Evolutionary conservation across 2,797 vertebrate species (phyloP).

Genomic region (Garrulus glandarius): DNA sequence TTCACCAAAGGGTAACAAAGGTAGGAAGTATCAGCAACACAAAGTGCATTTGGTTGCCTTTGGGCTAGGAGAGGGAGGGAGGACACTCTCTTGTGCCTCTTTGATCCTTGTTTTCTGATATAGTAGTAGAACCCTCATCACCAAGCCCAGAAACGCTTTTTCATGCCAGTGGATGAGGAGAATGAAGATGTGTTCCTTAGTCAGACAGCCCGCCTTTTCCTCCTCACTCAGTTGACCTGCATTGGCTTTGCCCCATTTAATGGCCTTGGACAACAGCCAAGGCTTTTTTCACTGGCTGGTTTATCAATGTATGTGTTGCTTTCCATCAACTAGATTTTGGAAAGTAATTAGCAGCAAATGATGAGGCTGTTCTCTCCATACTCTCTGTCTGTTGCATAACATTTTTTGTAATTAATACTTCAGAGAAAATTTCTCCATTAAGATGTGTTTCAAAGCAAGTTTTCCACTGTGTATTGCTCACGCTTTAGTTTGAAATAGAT

Average conservation of each 20-base stretch:
- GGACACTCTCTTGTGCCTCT: neutral
- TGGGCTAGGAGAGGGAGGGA: neutral
- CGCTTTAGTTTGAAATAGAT: neutral
- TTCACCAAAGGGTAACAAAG: neutral
- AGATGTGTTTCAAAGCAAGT: neutral
- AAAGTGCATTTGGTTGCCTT: neutral
- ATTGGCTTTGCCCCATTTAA: neutral
- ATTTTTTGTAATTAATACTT: neutral
- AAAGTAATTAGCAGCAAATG: neutral
- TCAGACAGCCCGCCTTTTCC: neutral
- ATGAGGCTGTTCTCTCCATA: neutral
- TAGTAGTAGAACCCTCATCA: neutral
- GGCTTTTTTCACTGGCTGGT: neutral
- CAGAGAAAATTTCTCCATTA: neutral
- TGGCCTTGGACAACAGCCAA: neutral
- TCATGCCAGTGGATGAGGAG: neutral
- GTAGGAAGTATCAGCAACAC: accelerated
- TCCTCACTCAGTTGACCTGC: neutral
- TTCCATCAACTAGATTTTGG: neutral
- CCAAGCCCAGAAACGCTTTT: neutral
- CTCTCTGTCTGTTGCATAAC: neutral
- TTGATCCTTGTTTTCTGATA: neutral
- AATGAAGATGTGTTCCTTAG: neutral
- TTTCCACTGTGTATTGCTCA: neutral
- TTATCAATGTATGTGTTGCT: neutral